Conservation (phyloP, 2,888 invertebrate genomes). For the Sclerodermus sp. region DNA sequence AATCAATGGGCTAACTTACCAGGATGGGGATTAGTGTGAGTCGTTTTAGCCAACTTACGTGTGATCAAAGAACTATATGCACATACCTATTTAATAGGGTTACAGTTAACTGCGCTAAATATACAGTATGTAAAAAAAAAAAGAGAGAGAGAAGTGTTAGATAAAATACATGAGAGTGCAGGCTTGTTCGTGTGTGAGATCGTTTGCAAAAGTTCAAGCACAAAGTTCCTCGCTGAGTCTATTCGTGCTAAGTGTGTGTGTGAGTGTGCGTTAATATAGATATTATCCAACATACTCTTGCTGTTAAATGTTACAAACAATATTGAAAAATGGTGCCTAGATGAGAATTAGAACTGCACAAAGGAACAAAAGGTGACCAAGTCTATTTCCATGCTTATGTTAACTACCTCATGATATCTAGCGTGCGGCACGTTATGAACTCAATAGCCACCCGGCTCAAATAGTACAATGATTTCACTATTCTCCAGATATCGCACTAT, state of each 20-base stretch:
- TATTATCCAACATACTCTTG: neutral
- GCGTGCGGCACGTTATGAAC: conserved; percentile 22
- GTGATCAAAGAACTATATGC: conserved; percentile 34
- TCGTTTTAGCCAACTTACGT: conserved; percentile 44
- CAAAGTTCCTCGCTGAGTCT: conserved; percentile 15
- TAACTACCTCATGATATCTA: conserved; percentile 21
- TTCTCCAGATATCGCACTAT: too few relatives aligned
- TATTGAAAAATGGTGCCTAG: conserved; percentile 13
- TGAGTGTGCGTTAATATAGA: conserved; percentile 10
- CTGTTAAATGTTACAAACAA: conserved; percentile 6
- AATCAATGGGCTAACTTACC: conserved; percentile 47
- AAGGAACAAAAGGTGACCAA: conserved; percentile 13
- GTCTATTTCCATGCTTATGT: conserved; percentile 32
- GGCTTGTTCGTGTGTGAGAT: conserved; percentile 33
- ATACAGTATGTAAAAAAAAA: conserved; percentile 12
- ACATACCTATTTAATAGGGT: conserved; percentile 16
- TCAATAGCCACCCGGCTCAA: conserved; percentile 7
- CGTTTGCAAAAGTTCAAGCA: conserved; percentile 21
- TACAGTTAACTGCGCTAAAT: conserved; percentile 12
- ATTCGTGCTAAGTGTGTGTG: conserved; percentile 4
- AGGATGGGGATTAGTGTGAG: conserved; percentile 41
- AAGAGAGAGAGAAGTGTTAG: conserved; percentile 20
- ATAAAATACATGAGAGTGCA: conserved; percentile 37
- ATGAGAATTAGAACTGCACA: conserved; percentile 11
- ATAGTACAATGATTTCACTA: too few relatives aligned